Evolutionary conservation across 2,797 vertebrate genomes (phyloP).

Genomic region (Brotula barbata): DNA sequence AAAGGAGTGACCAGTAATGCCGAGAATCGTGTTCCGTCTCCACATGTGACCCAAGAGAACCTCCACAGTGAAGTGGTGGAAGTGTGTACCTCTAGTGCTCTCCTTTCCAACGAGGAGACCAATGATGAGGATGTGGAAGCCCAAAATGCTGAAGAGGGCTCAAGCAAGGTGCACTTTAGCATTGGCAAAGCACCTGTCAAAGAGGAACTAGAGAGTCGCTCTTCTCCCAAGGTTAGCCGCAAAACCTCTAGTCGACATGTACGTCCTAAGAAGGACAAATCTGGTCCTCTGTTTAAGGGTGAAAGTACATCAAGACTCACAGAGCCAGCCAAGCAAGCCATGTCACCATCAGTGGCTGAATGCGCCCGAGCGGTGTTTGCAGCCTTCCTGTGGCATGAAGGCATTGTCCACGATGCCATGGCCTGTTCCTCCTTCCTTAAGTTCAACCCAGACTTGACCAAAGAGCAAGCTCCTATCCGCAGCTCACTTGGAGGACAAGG

Average conservation of each 20-base stretch:
- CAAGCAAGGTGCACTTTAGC: constrained; percentile 97
- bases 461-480: constrained; percentile 96
- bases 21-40: constrained; percentile 92
- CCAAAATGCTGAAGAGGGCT: constrained; percentile 84
- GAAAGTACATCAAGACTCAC: constrained; percentile 81
- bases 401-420: constrained; percentile 99
- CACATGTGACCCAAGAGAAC: constrained; percentile 97
- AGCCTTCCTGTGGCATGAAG: constrained; percentile 97
- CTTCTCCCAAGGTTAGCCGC: constrained; percentile 96
- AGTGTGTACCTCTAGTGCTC: constrained; percentile 92
- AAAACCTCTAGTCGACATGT: constrained; percentile 91
- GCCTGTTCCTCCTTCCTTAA: constrained; percentile 99
- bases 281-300: constrained; percentile 91
- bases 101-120: constrained; percentile 88
- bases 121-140: constrained; percentile 88
- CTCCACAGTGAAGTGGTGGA: constrained; percentile 98
- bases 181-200: constrained; percentile 97
- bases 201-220: constrained; percentile 91
- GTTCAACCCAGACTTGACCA: constrained; percentile 97
- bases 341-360: constrained; percentile 98
- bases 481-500: constrained; percentile 89
- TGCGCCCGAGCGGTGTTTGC: constrained; percentile 96
- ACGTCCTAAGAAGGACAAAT: constrained; percentile 97
- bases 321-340: constrained; percentile 96
- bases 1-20: constrained; percentile 78